Percentiles rank a stretch among this genome's conserved stretches.
Conservation (phyloP, 2,888 invertebrate species). For the Megastigmus dorsalis region DNA sequence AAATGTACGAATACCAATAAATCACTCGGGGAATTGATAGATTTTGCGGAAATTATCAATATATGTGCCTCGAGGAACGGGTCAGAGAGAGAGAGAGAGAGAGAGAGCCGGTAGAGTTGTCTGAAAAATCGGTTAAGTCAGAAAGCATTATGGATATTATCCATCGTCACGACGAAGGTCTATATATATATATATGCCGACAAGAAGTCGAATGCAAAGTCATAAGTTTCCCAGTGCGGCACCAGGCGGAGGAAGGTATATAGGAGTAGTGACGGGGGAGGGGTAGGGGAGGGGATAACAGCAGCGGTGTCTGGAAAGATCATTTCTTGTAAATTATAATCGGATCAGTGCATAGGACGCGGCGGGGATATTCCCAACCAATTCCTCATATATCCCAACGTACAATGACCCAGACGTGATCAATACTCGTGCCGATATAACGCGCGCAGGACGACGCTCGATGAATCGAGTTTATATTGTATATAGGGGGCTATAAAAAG, state of each 20-base stretch:
- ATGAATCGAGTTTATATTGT: not conserved
- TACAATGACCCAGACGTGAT: constrained; percentile 31
- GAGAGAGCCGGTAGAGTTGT: not conserved
- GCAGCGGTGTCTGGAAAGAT: constrained; percentile 24
- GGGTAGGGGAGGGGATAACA: not conserved
- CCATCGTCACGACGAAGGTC: constrained; percentile 8
- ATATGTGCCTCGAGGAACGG: constrained; percentile 4
- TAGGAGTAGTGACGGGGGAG: no score
- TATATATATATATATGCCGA: not conserved
- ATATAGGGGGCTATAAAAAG: not conserved
- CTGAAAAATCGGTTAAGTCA: constrained; percentile 22
- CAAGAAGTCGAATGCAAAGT: constrained; percentile 30
- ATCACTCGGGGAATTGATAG: constrained; percentile 14
- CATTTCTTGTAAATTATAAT: constrained; percentile 37
- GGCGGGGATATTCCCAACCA: not conserved
- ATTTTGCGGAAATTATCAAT: constrained; percentile 15
- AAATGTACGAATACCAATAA: not conserved
- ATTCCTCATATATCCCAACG: constrained; percentile 8
- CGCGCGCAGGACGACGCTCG: not conserved
- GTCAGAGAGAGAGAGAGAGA: no score
- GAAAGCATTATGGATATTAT: constrained; percentile 29
- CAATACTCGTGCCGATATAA: constrained; percentile 12
- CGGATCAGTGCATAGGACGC: constrained; percentile 3
- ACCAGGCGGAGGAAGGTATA: no score
- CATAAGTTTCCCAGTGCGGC: constrained; percentile 23